These are phyloP conservation scores for Notiomystis cincta DNA, from an alignment of 2,113 vertebrate genomes.

Conservation along the genomic window DNA sequence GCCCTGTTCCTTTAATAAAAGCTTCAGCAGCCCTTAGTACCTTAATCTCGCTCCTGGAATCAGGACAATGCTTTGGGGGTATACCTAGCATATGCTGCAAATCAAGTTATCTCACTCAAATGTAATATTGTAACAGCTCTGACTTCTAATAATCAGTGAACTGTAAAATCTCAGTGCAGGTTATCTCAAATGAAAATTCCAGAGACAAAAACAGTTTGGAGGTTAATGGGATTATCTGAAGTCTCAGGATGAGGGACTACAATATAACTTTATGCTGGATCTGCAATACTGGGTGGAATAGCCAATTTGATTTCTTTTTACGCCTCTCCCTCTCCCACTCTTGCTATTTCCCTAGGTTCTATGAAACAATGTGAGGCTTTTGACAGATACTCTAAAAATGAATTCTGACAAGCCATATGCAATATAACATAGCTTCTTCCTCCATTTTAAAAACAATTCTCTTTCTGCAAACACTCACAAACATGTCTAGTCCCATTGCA, in stretches of 20 bases:
- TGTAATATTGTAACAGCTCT: background rate
- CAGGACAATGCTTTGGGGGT: background rate
- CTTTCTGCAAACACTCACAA: background rate
- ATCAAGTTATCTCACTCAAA: slow-evolving; percentile 31
- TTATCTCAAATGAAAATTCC: slow-evolving; percentile 42
- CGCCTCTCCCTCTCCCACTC: background rate
- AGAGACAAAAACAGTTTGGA: background rate
- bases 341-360: background rate
- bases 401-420: slow-evolving; percentile 3
- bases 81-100: slow-evolving; percentile 1
- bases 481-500: background rate
- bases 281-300: background rate
- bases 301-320: background rate
- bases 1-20: slow-evolving; percentile 7
- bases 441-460: slow-evolving; percentile 10
- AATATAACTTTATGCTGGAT: background rate
- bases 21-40: background rate
- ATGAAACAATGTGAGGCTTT: slow-evolving; percentile 1
- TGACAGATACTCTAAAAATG: slow-evolving; percentile 35
- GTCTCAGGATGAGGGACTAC: background rate
- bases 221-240: slow-evolving; percentile 23
- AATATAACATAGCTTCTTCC: background rate
- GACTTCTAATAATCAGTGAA: slow-evolving; percentile 25
- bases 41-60: background rate
- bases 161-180: slow-evolving; percentile 1